Conservation (phyloP, 2,888 invertebrate species). For the Diloba caeruleocephala region DNA sequence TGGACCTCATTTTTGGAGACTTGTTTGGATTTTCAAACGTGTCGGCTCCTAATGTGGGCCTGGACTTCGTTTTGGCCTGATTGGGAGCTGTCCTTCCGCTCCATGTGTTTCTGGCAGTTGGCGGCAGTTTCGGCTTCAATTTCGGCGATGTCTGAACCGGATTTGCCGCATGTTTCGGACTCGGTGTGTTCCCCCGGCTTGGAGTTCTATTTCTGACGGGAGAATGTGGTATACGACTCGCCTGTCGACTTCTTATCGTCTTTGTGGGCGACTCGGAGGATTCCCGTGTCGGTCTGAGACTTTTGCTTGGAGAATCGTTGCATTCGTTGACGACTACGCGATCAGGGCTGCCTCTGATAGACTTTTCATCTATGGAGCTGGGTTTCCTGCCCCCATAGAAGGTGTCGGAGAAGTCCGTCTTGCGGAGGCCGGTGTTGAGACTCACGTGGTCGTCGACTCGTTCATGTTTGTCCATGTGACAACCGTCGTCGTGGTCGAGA, state of each 20-base stretch:
- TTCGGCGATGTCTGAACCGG: conserved; percentile 82
- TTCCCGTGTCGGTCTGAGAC: conserved; percentile 78
- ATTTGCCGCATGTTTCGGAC: conserved; percentile 76
- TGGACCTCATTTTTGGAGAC: conserved; percentile 88
- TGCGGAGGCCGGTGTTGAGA: conserved; percentile 91
- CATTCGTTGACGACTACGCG: conserved; percentile 76
- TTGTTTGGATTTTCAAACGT: conserved; percentile 89
- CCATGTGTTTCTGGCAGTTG: conserved; percentile 92
- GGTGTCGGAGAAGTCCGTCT: conserved; percentile 91
- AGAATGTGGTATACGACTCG: conserved; percentile 83
- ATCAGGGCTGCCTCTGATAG: conserved; percentile 80
- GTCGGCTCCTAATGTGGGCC: conserved; percentile 79
- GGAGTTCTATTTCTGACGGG: conserved; percentile 78
- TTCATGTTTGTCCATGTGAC: conserved; percentile 77
- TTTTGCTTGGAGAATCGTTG: conserved; percentile 83
- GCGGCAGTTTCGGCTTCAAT: conserved; percentile 78
- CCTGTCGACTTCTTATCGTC: conserved; percentile 79
- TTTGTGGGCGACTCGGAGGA: conserved; percentile 77
- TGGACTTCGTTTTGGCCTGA: conserved; percentile 75
- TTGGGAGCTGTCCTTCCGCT: conserved; percentile 90
- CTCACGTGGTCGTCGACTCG: conserved; percentile 90
- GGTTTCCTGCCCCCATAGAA: conserved; percentile 89
- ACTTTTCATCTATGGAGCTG: conserved; percentile 77
- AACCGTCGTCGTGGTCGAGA: conserved; percentile 89
- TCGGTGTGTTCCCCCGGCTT: conserved; percentile 82